A percentile compares a stretch with the other conserved stretches of the same genome.
Conservation (phyloP, 2,797 vertebrate genomes). For the Tamandua tetradactyla region DNA sequence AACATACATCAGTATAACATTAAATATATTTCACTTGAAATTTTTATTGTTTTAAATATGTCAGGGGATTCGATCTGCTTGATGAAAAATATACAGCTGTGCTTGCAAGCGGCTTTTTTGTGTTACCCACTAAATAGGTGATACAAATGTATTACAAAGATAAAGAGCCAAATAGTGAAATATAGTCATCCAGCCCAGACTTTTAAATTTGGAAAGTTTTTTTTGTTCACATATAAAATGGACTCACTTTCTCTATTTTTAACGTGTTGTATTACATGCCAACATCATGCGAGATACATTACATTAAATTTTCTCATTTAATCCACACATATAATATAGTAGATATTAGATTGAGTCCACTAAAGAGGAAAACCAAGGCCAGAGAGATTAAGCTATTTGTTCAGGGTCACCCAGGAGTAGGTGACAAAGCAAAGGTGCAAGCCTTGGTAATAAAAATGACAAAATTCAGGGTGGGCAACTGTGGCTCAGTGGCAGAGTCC, state of each 20-base stretch:
- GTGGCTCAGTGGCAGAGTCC: too few species aligned
- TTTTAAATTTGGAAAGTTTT: neutral
- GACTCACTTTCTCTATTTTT: neutral
- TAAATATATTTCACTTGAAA: constrained; percentile 47
- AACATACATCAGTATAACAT: constrained; percentile 32
- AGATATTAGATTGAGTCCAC: neutral
- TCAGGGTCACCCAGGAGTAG: neutral
- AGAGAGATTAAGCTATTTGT: neutral
- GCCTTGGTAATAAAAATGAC: neutral
- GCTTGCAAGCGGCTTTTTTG: neutral
- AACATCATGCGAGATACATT: neutral
- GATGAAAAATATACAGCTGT: neutral
- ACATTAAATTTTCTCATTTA: neutral
- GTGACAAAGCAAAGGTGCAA: neutral
- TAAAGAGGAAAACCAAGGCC: constrained; percentile 5
- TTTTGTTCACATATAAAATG: neutral
- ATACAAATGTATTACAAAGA: neutral
- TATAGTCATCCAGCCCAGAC: neutral
- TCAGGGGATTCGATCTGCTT: constrained; percentile 23
- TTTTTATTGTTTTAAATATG: constrained; percentile 54
- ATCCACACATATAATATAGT: neutral
- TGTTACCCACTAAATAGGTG: neutral
- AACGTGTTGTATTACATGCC: neutral
- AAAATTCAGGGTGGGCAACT: too few species aligned
- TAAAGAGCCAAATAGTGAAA: neutral